These are phyloP conservation scores for Eupristina koningsbergeri DNA, from an alignment of 1,140 invertebrate genomes.

Conservation along the genomic window DNA sequence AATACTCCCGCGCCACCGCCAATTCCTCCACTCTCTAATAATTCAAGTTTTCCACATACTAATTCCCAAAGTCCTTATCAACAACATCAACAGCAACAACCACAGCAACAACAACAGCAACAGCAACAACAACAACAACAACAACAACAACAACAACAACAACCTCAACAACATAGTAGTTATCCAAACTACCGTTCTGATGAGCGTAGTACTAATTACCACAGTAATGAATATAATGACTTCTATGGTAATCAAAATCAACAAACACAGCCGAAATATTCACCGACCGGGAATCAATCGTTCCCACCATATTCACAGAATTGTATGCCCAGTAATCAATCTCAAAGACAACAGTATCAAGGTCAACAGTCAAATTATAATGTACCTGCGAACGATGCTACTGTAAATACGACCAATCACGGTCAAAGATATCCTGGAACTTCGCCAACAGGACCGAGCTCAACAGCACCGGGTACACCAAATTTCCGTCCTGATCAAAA, in stretches of 20 bases:
- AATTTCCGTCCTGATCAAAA: slow-evolving; percentile 64
- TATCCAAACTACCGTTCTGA: slow-evolving; percentile 64
- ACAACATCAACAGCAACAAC: slow-evolving; percentile 42
- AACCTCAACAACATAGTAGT: slow-evolving; percentile 46
- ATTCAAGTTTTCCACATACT: background rate
- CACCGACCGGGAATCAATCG: slow-evolving; percentile 56
- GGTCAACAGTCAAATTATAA: slow-evolving; percentile 38
- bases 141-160: slow-evolving; percentile 49
- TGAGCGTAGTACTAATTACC: slow-evolving; percentile 65
- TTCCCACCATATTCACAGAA: slow-evolving; percentile 64
- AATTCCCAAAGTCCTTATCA: slow-evolving; percentile 53
- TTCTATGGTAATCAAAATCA: slow-evolving; percentile 64
- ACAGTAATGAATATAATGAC: slow-evolving; percentile 63
- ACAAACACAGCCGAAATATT: slow-evolving; percentile 57
- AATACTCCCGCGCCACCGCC: slow-evolving; percentile 19
- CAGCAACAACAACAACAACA: background rate
- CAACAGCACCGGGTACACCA: slow-evolving; percentile 34
- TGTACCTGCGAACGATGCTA: background rate
- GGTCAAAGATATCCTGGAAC: slow-evolving; percentile 37
- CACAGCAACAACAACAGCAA: slow-evolving; percentile 46
- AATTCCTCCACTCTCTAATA: background rate
- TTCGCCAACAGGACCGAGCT: slow-evolving; percentile 8
- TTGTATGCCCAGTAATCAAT: slow-evolving; percentile 58
- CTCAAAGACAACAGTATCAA: slow-evolving; percentile 28
- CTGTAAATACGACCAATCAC: background rate